Evolutionary conservation across 35 echinoderm and acorn worm genomes (phyloP).

Genomic region (Stichopus chloronotus): DNA sequence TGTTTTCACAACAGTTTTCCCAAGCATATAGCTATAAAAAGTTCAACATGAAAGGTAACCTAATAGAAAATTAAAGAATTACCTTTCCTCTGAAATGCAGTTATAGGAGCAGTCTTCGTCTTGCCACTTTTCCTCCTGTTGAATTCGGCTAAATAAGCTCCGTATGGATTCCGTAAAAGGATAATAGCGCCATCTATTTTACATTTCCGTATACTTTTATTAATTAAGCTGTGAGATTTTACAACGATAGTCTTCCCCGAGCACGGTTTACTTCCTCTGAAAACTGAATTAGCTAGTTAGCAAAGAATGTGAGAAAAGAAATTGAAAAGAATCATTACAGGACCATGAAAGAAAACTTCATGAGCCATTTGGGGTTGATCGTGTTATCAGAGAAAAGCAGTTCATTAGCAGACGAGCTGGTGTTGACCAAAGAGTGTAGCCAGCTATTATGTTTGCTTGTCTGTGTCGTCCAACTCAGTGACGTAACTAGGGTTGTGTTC

Average conservation of each 20-base stretch:
- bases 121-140: slow-evolving; percentile 32
- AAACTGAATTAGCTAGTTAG: not conserved
- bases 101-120: not conserved
- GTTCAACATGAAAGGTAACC: too few relatives aligned
- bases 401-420: too few relatives aligned
- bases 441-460: too few relatives aligned
- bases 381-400: too few relatives aligned
- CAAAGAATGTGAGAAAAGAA: not conserved
- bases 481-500: too few relatives aligned
- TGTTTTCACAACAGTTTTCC: too few relatives aligned
- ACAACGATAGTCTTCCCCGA: not conserved
- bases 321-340: too few relatives aligned
- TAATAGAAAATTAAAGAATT: not conserved
- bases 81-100: slow-evolving; percentile 36
- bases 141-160: slow-evolving; percentile 38
- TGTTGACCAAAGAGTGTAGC: too few relatives aligned
- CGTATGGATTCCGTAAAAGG: slow-evolving; percentile 59
- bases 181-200: slow-evolving; percentile 44
- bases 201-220: not conserved
- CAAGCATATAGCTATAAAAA: too few relatives aligned
- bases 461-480: too few relatives aligned
- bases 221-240: not conserved
- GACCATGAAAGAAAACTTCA: too few relatives aligned
- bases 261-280: not conserved
- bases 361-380: too few relatives aligned